Evolutionary conservation across 1,140 invertebrate genomes (phyloP).

Genomic region (Cyphomyrmex costatus): DNA sequence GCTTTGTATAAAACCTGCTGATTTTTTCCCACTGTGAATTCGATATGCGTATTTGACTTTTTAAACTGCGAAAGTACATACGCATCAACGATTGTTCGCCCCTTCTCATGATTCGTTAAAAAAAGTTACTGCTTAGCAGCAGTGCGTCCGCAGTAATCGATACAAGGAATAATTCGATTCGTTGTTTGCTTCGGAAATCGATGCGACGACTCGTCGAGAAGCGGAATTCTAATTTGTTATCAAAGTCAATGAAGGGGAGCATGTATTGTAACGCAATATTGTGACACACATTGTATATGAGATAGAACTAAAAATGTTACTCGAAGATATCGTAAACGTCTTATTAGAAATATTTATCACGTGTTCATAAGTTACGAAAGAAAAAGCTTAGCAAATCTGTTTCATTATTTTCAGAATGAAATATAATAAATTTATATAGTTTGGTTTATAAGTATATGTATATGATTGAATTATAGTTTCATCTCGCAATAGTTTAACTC

Average conservation of each 20-base stretch:
- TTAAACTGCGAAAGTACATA: conserved; percentile 77
- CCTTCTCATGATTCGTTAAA: conserved; percentile 49
- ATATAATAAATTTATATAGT: not conserved
- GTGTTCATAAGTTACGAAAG: too few species aligned
- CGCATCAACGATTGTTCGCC: conserved; percentile 20
- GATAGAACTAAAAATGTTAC: not conserved
- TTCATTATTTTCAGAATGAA: not conserved
- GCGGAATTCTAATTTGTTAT: conserved; percentile 24
- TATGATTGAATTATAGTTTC: too few species aligned
- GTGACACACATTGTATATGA: not conserved
- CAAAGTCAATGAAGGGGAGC: conserved; percentile 29
- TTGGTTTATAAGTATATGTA: too few species aligned
- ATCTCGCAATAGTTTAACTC: not conserved
- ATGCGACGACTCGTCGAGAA: not conserved
- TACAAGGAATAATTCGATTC: conserved; percentile 18
- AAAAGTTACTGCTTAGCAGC: not conserved
- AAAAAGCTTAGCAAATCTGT: not conserved
- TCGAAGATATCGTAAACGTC: not conserved
- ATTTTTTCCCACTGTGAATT: conserved; percentile 71
- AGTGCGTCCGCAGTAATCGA: conserved; percentile 4
- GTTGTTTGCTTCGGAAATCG: not conserved
- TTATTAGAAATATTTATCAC: not conserved
- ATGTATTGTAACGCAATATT: not conserved
- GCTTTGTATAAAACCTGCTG: conserved; percentile 63
- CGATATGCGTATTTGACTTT: conserved; percentile 76